Percentiles rank a stretch among this genome's conserved stretches.
Evolutionary conservation across 2,888 invertebrate genomes (phyloP).

Genomic region (Drosophila gaucha): DNA sequence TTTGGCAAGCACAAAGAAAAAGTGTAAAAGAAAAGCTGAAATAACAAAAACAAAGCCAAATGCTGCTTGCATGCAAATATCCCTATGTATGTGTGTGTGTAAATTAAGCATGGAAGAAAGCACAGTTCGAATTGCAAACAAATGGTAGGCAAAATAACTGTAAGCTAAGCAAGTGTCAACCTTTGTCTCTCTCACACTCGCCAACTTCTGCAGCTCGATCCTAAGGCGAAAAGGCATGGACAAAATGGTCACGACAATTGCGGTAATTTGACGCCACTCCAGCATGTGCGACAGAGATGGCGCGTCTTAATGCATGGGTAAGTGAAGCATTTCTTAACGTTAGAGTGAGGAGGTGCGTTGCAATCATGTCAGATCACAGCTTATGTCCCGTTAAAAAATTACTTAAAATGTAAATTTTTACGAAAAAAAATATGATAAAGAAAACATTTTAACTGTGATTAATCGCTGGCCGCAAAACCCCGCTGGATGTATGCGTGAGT

Average conservation of each 20-base stretch:
- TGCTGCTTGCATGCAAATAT: too few relatives aligned
- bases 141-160: neutral
- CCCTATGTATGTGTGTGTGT: too few relatives aligned
- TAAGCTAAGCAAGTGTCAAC: too few relatives aligned
- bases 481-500: constrained; percentile 7
- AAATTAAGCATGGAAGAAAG: too few relatives aligned
- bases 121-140: neutral
- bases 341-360: constrained; percentile 17
- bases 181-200: neutral
- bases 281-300: constrained; percentile 4
- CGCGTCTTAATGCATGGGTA: constrained; percentile 12
- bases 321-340: constrained; percentile 21
- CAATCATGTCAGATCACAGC: constrained; percentile 32
- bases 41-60: neutral
- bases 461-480: constrained; percentile 56
- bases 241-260: constrained; percentile 1
- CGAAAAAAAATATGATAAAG: constrained; percentile 22
- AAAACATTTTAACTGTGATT: constrained; percentile 49
- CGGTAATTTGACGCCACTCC: neutral
- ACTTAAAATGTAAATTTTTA: constrained; percentile 47
- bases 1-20: too few relatives aligned
- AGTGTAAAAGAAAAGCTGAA: neutral
- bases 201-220: neutral
- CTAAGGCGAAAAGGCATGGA: neutral
- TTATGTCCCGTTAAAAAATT: neutral